Evolutionary conservation across 2,888 invertebrate genomes (phyloP).

Genomic region (Drosophila monieri): DNA sequence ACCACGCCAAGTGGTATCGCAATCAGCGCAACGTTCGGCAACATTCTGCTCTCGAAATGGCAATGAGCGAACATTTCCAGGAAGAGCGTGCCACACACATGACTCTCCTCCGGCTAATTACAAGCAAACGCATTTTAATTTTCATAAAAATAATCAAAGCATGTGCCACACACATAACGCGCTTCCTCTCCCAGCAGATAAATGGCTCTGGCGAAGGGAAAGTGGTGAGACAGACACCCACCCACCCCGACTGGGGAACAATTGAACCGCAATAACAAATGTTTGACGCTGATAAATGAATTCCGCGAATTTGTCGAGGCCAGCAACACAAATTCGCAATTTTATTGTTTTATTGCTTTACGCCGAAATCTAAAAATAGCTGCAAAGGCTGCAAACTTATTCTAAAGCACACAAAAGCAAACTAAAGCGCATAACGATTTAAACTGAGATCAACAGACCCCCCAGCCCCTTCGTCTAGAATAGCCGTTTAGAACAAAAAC

Average conservation of each 20-base stretch:
- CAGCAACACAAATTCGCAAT: constrained; percentile 54
- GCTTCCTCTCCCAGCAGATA: constrained; percentile 26
- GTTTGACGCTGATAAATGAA: constrained; percentile 67
- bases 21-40: constrained; percentile 10
- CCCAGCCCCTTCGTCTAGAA: constrained; percentile 14
- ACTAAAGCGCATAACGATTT: constrained; percentile 30
- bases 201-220: constrained; percentile 2
- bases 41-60: constrained; percentile 59
- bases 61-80: constrained; percentile 71
- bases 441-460: constrained; percentile 41
- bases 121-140: constrained; percentile 79
- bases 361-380: constrained; percentile 39
- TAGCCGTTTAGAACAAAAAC: constrained; percentile 48
- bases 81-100: constrained; percentile 64
- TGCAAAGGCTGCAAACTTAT: constrained; percentile 40
- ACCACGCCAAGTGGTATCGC: constrained; percentile 33
- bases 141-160: constrained; percentile 78
- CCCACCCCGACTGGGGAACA: constrained; percentile 48
- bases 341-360: constrained; percentile 21
- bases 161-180: constrained; percentile 61
- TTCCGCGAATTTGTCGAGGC: constrained; percentile 72
- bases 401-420: constrained; percentile 55
- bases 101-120: constrained; percentile 54
- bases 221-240: constrained; percentile 1
- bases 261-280: constrained; percentile 71